phyloP scores from a whole-genome alignment of 2,113 vertebrate species.

The Microcebus jonahi region DNA sequence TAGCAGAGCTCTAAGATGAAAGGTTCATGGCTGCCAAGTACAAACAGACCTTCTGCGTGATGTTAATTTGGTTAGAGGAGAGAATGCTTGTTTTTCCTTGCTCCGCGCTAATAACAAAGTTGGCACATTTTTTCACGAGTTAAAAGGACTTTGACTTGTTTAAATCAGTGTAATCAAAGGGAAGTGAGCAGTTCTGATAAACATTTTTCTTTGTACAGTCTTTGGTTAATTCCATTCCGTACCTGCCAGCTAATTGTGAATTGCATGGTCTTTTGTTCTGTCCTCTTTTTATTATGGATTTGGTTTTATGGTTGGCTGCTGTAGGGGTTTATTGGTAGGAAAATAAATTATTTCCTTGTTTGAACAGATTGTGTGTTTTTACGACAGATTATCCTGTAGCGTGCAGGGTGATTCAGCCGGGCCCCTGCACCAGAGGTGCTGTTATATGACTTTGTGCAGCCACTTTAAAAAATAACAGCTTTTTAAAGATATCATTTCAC shows the following conservation, averaged over 20 bases:
- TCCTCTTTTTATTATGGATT: conserved; percentile 37
- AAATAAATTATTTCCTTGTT: conserved; percentile 50
- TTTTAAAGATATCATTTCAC: neutral
- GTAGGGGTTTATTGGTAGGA: conserved; percentile 45
- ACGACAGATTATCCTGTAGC: neutral
- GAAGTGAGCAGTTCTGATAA: conserved; percentile 56
- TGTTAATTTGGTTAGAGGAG: conserved; percentile 57
- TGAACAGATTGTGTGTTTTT: conserved; percentile 21
- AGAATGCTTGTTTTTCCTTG: conserved; percentile 65
- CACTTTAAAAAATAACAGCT: neutral
- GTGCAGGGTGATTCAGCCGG: neutral
- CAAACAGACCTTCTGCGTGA: conserved; percentile 70
- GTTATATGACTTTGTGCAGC: neutral
- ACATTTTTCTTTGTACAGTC: conserved; percentile 40
- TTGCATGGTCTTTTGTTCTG: conserved; percentile 51
- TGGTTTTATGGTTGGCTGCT: conserved; percentile 17
- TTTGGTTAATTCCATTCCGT: conserved; percentile 18
- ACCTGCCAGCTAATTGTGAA: conserved; percentile 13
- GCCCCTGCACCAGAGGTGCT: neutral
- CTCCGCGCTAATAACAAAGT: conserved; percentile 64
- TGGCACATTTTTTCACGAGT: conserved; percentile 63
- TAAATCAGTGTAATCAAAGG: conserved; percentile 46
- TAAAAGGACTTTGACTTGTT: conserved; percentile 60
- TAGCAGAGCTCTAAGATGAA: conserved; percentile 55
- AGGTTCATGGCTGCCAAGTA: conserved; percentile 64